Evolutionary conservation across 1,140 invertebrate species (phyloP).

Genomic region (Orius laevigatus): DNA sequence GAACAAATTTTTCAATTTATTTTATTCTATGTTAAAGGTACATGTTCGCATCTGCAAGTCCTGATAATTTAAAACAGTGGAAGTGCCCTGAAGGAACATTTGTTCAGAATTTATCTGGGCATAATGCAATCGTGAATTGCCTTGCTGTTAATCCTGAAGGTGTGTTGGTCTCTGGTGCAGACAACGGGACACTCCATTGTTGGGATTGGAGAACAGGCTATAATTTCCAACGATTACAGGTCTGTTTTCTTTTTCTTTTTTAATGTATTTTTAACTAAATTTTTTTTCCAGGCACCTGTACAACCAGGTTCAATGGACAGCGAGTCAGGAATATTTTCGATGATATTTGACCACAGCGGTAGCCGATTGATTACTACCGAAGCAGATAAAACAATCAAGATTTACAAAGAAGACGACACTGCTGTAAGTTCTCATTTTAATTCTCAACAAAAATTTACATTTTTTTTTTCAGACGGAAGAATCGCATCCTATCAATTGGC

Average conservation of each 20-base stretch:
- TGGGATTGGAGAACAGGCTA: conserved; percentile 99
- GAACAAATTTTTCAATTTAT: background rate
- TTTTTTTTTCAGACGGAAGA: conserved; percentile 65
- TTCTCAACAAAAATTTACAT: background rate
- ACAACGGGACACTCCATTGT: conserved; percentile 95
- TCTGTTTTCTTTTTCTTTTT: conserved; percentile 20
- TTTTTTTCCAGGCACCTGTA: conserved; percentile 55
- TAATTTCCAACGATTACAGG: conserved; percentile 83
- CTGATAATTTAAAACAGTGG: conserved; percentile 99
- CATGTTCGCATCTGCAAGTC: conserved; percentile 94
- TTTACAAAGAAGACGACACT: conserved; percentile 94
- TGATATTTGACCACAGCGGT: conserved; percentile 88
- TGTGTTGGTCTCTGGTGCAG: conserved; percentile 92
- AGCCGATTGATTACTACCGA: conserved; percentile 88
- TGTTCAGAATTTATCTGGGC: conserved; percentile 91
- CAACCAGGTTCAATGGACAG: conserved; percentile 99
- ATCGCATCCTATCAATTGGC: conserved; percentile 91
- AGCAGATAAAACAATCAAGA: conserved; percentile 98
- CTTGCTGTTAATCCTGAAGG: conserved; percentile 87
- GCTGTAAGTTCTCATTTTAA: conserved; percentile 40
- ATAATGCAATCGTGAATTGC: conserved; percentile 96
- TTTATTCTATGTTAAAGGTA: conserved; percentile 36
- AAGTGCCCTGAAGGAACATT: conserved; percentile 97
- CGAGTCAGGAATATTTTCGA: conserved; percentile 91
- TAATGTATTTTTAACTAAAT: conserved; percentile 11